Conservation (phyloP, 1,140 invertebrate genomes). For the Drosophila dunni region DNA sequence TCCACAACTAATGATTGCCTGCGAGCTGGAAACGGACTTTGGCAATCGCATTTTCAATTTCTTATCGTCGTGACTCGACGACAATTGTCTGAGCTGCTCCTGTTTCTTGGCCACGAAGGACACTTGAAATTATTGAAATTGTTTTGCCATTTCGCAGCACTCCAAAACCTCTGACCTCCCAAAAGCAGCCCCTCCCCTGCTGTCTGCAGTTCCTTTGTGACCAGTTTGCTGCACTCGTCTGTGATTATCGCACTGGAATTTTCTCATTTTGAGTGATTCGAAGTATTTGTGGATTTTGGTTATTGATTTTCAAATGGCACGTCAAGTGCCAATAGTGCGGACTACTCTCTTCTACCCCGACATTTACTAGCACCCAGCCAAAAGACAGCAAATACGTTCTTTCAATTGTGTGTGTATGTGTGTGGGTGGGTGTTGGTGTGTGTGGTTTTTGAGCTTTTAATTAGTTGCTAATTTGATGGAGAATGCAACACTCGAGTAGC, state of each 20-base stretch:
- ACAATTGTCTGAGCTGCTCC: slow-evolving; percentile 68
- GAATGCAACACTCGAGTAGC: slow-evolving; percentile 39
- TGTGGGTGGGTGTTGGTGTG: background rate
- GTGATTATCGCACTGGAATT: slow-evolving; percentile 74
- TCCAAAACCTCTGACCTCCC: too few species aligned
- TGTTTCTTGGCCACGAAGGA: slow-evolving; percentile 67
- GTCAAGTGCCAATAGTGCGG: slow-evolving; percentile 48
- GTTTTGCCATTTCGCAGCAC: slow-evolving; percentile 69
- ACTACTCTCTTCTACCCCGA: background rate
- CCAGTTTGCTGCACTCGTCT: slow-evolving; percentile 46
- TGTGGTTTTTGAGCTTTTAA: slow-evolving; percentile 70
- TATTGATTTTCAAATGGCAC: slow-evolving; percentile 70
- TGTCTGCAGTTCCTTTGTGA: slow-evolving; percentile 37
- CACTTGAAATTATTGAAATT: slow-evolving; percentile 81
- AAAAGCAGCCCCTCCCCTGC: slow-evolving; percentile 2
- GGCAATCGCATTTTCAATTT: slow-evolving; percentile 66
- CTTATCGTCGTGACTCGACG: slow-evolving; percentile 74
- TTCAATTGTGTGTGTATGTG: slow-evolving; percentile 2
- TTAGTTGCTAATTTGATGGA: slow-evolving; percentile 74
- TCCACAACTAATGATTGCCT: slow-evolving; percentile 48
- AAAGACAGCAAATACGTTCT: slow-evolving; percentile 18
- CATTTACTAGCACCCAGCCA: background rate
- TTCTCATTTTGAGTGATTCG: slow-evolving; percentile 77
- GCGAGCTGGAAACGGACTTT: slow-evolving; percentile 45
- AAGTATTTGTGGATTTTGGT: slow-evolving; percentile 80